Conservation (phyloP, 2,113 vertebrate genomes). For the Cyphomyrus plagiostoma region DNA sequence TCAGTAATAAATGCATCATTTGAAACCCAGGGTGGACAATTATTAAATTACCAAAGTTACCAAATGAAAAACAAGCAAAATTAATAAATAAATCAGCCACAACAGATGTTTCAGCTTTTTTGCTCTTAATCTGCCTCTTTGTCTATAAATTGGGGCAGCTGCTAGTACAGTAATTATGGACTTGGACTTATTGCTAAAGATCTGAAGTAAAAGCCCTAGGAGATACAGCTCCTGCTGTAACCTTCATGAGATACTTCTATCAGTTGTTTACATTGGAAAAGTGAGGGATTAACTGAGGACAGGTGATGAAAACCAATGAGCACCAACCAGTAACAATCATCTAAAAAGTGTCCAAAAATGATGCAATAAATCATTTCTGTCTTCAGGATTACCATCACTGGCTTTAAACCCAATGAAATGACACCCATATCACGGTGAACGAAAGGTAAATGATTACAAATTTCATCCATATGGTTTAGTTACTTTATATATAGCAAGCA, state of each 20-base stretch:
- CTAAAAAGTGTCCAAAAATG: neutral
- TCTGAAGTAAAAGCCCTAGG: neutral
- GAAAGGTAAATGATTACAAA: neutral
- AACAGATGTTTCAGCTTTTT: neutral
- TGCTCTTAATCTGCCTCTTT: neutral
- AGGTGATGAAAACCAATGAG: neutral
- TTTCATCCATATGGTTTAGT: neutral
- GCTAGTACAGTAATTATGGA: neutral
- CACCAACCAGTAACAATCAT: neutral
- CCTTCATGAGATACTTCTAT: neutral
- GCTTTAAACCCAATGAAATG: neutral
- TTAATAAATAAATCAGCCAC: conserved; percentile 47
- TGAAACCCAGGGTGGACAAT: neutral
- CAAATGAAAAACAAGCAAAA: conserved; percentile 1
- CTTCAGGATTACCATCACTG: neutral
- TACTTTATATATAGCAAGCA: neutral
- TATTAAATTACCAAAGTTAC: neutral
- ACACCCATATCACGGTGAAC: neutral
- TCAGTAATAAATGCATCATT: neutral
- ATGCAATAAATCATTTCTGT: neutral
- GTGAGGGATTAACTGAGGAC: neutral
- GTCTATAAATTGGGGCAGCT: neutral
- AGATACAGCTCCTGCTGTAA: neutral
- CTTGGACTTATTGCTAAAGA: neutral
- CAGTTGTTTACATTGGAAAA: neutral